Conservation (phyloP, 2,888 invertebrate species). For the Ormia ochracea region DNA sequence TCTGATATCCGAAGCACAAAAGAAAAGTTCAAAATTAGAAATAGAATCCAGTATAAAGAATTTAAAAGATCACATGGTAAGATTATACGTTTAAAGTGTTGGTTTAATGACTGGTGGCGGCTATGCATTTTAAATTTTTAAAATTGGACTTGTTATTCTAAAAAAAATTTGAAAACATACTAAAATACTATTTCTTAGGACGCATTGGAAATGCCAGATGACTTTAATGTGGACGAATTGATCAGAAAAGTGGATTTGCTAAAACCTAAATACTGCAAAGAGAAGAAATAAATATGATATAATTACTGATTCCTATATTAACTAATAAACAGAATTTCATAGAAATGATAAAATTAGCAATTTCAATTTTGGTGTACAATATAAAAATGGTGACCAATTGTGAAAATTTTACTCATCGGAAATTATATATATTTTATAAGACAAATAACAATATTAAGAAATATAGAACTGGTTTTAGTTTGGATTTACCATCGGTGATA, state of each 20-base stretch:
- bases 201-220: slow-evolving; percentile 64
- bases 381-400: too few relatives aligned
- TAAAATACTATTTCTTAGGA: slow-evolving; percentile 53
- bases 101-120: too few relatives aligned
- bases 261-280: slow-evolving; percentile 61
- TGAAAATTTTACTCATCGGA: too few relatives aligned
- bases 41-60: slow-evolving; percentile 66
- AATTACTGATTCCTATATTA: too few relatives aligned
- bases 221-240: slow-evolving; percentile 70
- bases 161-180: not conserved
- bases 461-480: too few relatives aligned
- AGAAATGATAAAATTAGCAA: too few relatives aligned
- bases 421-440: too few relatives aligned
- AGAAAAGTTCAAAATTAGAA: slow-evolving; percentile 65
- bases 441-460: too few relatives aligned
- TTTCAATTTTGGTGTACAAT: too few relatives aligned
- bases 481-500: too few relatives aligned
- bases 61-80: slow-evolving; percentile 67
- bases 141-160: not conserved
- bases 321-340: too few relatives aligned
- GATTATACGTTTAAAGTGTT: too few relatives aligned
- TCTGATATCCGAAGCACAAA: slow-evolving; percentile 65
- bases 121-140: not conserved
- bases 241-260: slow-evolving; percentile 70
- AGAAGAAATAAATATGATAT: slow-evolving; percentile 60